Conservation (phyloP, 2,888 invertebrate species). For the Schizaphis graminum region DNA sequence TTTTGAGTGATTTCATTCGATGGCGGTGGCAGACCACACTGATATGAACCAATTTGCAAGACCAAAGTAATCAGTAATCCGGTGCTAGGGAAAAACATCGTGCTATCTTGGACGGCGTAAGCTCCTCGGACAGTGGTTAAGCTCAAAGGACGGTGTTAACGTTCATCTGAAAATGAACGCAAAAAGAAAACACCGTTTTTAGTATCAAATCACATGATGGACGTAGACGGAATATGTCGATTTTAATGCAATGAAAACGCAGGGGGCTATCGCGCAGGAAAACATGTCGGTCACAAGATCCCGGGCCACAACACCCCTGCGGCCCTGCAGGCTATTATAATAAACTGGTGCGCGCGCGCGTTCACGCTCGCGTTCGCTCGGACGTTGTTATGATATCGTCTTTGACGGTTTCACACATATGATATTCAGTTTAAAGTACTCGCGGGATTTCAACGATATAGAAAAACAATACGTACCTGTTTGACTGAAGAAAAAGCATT, state of each 20-base stretch:
- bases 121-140: conserved; percentile 1
- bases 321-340: background rate
- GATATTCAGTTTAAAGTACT: background rate
- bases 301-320: background rate
- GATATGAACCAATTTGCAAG: background rate
- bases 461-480: conserved; percentile 1
- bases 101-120: conserved; percentile 38
- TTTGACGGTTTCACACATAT: background rate
- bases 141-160: conserved; percentile 24
- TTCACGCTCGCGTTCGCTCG: background rate
- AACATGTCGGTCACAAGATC: conserved; percentile 45
- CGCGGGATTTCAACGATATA: background rate
- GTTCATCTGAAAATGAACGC: conserved; percentile 26
- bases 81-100: background rate
- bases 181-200: background rate
- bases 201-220: background rate
- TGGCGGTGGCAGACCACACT: conserved; percentile 47
- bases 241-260: background rate
- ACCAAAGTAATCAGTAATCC: conserved; percentile 6
- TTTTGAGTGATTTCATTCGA: conserved; percentile 58
- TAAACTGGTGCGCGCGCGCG: background rate
- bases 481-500: background rate
- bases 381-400: background rate
- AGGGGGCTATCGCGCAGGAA: conserved; percentile 33
- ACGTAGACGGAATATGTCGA: background rate